phyloP scores from a whole-genome alignment of 30 jellyfish, hydroid and myxozoan species.

The Pelagia noctiluca region DNA sequence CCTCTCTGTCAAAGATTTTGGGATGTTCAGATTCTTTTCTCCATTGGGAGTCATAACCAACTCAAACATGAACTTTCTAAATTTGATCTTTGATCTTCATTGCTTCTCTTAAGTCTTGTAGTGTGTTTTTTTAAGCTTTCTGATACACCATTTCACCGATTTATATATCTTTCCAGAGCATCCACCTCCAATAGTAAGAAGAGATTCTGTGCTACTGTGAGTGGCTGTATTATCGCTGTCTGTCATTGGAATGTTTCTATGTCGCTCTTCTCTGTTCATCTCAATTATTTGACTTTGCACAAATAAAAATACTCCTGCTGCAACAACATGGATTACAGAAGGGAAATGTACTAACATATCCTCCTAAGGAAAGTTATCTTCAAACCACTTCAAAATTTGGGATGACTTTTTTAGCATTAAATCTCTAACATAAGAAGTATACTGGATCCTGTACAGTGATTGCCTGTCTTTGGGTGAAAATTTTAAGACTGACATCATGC shows the following conservation, averaged over 20 bases:
- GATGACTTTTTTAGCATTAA: constrained; percentile 14
- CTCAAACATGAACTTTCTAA: background rate
- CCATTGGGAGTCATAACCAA: too few relatives aligned
- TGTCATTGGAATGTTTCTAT: background rate
- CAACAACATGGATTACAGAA: too few relatives aligned
- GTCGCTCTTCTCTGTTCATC: constrained; percentile 3
- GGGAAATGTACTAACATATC: constrained; percentile 2
- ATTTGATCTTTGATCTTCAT: too few relatives aligned
- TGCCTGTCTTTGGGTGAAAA: background rate
- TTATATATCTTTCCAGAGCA: constrained; percentile 13
- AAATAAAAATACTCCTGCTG: constrained; percentile 20
- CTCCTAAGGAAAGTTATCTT: background rate
- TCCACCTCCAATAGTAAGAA: constrained; percentile 21
- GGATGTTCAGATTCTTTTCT: constrained; percentile 2
- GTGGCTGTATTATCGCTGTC: background rate
- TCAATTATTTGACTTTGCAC: constrained; percentile 7
- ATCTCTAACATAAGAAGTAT: constrained; percentile 17
- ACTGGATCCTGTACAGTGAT: background rate
- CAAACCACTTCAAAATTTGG: constrained; percentile 3
- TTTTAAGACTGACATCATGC: background rate
- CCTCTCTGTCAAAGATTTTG: constrained; percentile 8
- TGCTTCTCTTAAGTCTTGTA: too few relatives aligned
- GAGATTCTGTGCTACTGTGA: constrained; percentile 23
- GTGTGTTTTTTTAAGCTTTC: constrained; percentile 13
- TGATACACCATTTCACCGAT: constrained; percentile 7